phyloP scores from a whole-genome alignment of 2,888 invertebrate species.

The Steinernema carpocapsae region DNA sequence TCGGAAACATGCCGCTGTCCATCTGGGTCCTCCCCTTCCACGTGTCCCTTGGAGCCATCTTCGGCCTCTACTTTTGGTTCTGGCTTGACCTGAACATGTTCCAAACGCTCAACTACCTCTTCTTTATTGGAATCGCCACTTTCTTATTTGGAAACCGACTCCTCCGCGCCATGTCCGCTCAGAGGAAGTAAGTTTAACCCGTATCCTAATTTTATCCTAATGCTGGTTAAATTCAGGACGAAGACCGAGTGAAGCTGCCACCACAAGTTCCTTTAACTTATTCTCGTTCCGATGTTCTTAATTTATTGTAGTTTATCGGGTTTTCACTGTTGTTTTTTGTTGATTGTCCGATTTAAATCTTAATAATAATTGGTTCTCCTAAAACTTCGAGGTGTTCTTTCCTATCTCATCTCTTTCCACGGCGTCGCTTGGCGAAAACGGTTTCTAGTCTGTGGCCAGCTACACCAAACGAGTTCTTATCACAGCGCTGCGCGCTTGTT shows the following conservation, averaged over 20 bases:
- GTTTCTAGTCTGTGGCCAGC: too few relatives aligned
- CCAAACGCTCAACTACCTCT: constrained; percentile 86
- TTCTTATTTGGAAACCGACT: constrained; percentile 91
- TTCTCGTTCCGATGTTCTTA: constrained; percentile 23
- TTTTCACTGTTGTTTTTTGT: constrained; percentile 31
- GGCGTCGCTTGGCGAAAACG: too few relatives aligned
- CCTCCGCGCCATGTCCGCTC: constrained; percentile 71
- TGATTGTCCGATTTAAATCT: constrained; percentile 29
- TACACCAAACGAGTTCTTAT: too few relatives aligned
- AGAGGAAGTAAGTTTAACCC: constrained; percentile 45
- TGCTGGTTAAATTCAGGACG: background rate
- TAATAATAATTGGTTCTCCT: background rate
- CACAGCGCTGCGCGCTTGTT: background rate
- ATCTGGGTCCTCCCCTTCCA: constrained; percentile 88
- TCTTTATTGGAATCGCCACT: constrained; percentile 83
- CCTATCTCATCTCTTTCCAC: too few relatives aligned
- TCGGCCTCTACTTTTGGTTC: constrained; percentile 85
- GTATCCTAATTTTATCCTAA: background rate
- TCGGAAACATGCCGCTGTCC: constrained; percentile 81
- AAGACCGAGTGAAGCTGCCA: constrained; percentile 23
- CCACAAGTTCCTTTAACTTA: constrained; percentile 27
- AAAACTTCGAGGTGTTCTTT: too few relatives aligned
- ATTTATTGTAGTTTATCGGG: constrained; percentile 33
- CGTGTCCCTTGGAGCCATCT: constrained; percentile 83
- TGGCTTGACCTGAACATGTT: constrained; percentile 93